Evolutionary conservation across 2,797 vertebrate genomes (phyloP).

Genomic region (Sternotherus odoratus): DNA sequence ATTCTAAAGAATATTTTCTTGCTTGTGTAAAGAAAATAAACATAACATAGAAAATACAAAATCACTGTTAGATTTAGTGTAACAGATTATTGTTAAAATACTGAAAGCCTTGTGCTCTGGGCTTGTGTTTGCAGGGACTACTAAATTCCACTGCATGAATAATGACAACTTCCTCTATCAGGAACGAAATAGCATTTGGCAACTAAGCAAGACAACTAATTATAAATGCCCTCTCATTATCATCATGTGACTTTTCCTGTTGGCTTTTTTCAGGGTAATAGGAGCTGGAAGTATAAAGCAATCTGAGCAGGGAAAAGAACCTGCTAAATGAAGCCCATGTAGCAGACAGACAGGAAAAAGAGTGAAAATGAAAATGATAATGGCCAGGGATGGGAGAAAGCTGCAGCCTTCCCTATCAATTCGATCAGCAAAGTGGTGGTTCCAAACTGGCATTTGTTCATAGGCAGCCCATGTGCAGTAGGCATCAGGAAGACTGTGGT

Average conservation of each 20-base stretch:
- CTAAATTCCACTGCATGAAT: neutral
- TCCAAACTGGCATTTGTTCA: conserved; percentile 46
- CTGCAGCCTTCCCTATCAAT: conserved; percentile 54
- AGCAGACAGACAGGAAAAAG: conserved; percentile 56
- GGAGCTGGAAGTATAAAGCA: conserved; percentile 19
- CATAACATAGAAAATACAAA: neutral
- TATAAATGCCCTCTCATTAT: conserved; percentile 17
- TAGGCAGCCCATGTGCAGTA: neutral
- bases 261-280: conserved; percentile 25
- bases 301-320: neutral
- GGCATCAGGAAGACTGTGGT: conserved; percentile 20
- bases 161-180: neutral
- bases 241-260: neutral
- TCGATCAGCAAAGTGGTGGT: neutral
- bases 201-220: conserved; percentile 27
- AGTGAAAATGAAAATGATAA: conserved; percentile 61
- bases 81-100: neutral
- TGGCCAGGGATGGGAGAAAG: neutral
- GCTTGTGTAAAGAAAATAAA: conserved; percentile 4
- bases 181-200: conserved; percentile 15
- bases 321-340: conserved; percentile 58
- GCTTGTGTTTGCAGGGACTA: neutral
- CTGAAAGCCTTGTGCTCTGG: neutral
- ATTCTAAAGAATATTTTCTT: conserved; percentile 12
- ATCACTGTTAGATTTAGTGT: conserved; percentile 7